Evolutionary conservation across 1,140 invertebrate species (phyloP).

Genomic region (Calliphora vicina): DNA sequence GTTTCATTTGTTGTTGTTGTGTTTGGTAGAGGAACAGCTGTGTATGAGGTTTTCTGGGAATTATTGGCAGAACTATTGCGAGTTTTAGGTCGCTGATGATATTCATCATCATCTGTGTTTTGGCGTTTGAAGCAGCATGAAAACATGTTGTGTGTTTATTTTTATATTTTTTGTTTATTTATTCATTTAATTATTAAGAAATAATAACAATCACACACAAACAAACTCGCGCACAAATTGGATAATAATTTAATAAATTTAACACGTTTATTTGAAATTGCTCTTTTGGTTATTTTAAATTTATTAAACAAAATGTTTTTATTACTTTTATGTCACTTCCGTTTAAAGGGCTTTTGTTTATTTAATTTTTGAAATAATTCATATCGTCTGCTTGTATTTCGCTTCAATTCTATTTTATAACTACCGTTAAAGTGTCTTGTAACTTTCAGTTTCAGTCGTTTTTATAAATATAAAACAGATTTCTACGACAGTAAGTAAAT

Average conservation of each 20-base stretch:
- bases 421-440: not conserved
- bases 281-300: too few relatives aligned
- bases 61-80: not conserved
- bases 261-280: too few relatives aligned
- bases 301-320: too few relatives aligned
- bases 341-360: not conserved
- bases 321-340: too few relatives aligned
- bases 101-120: not conserved
- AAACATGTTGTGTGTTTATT: not conserved
- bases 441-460: not conserved
- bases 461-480: not conserved
- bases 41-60: not conserved
- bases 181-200: too few relatives aligned
- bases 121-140: not conserved
- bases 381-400: not conserved
- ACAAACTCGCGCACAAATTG: too few relatives aligned
- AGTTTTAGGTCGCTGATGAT: not conserved
- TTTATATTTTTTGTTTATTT: too few relatives aligned
- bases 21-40: not conserved
- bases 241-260: too few relatives aligned
- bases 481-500: too few relatives aligned
- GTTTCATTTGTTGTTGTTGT: not conserved
- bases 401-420: not conserved
- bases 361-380: not conserved
- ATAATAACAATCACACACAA: too few relatives aligned